phyloP scores from a whole-genome alignment of 2,113 vertebrate genomes.

The Zosterops borbonicus region DNA sequence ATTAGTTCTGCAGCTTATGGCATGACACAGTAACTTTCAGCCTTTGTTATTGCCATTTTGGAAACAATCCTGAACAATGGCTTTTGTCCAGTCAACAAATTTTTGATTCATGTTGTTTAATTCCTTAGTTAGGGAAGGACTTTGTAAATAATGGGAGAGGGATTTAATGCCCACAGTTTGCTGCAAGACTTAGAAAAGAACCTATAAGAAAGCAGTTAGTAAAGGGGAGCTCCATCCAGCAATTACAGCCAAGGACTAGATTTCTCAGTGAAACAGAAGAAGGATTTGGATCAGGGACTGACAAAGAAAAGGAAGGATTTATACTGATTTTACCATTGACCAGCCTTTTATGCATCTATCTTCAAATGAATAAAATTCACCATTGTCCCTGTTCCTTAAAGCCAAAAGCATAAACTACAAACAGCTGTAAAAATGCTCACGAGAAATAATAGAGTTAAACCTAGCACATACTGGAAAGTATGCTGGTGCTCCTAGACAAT shows the following conservation, averaged over 20 bases:
- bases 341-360: background rate
- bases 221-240: background rate
- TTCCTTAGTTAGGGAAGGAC: background rate
- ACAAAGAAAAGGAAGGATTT: background rate
- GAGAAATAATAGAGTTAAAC: background rate
- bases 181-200: background rate
- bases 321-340: background rate
- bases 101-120: background rate
- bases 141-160: background rate
- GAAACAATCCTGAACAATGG: background rate
- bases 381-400: background rate
- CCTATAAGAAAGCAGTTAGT: background rate
- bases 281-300: background rate
- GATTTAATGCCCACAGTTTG: background rate
- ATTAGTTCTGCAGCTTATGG: background rate
- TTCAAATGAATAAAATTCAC: background rate
- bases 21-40: background rate
- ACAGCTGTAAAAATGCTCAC: background rate
- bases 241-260: background rate
- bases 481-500: background rate
- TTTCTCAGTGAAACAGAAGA: background rate
- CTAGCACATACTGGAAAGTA: background rate
- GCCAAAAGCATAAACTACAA: background rate
- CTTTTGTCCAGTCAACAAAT: background rate
- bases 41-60: background rate